Base-by-base conservation (phyloP, 2,888 invertebrate species). In the Andrena praecox region DNA sequence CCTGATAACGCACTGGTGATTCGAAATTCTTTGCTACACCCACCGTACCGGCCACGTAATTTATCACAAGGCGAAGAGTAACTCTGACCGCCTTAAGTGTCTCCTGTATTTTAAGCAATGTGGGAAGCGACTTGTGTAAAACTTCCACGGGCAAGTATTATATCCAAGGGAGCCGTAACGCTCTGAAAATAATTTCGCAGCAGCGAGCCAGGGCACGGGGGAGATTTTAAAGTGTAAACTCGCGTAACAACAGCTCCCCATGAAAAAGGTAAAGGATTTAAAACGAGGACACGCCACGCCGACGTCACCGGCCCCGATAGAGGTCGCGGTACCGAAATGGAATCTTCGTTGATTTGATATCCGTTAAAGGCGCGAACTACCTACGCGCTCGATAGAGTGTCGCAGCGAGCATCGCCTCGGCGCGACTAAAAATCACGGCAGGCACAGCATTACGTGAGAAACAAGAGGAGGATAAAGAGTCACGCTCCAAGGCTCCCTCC, bases 391-490 rank as follows among this genome's bases (percentile, higher is more conserved):
- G 16, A 54, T 10, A 67, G 8, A 27, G n/a, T 24, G 48, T 62
- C 16, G 42, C 29, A 10, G 27, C 5, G 20, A 5, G 24, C 3
- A n/a, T 31, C 20, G 27, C 35, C 16, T 24, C 52, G n/a, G 6
- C 24, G 10, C 50, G 63, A 24, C 33, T 73, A 77, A 81, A 74
- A 77, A 77, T 81, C 72, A 73, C 20, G 24, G 10, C 56, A 27
- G 69, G 10, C 1, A 16, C n/a, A 50, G 71, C 52, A 69, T 71
- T 60, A 52, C 16, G 69, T 8, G 66, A 54, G 62, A 76, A 75
- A 74, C 74, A 78, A 75, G 85, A 82, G 67, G 67, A 59, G 77
- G 76, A 85, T 79, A 77, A 84, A 84, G 84, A 80, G 75, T 84
- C 69, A 69, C 80, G 80, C 67, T 77, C 68, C 67, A 67, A 73